Base-by-base conservation (phyloP, 2,888 invertebrate species). In the Euzophera pinguis region DNA sequence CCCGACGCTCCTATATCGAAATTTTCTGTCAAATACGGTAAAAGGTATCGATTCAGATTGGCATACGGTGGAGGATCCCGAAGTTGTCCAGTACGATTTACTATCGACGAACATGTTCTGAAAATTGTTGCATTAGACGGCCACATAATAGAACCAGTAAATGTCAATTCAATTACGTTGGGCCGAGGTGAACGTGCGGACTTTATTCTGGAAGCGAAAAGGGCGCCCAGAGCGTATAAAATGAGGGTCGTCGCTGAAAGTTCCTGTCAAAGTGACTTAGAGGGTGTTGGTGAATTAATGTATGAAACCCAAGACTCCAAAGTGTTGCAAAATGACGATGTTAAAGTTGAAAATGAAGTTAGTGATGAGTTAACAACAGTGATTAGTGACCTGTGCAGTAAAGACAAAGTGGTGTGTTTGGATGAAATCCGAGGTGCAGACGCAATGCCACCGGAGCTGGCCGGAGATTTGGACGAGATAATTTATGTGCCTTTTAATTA, bases 151-250 rank as follows among this genome's bases (percentile, higher is more conserved):
- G 81, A 90, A 48, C 91, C 94, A 0, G 86, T 92, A 60, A 80
- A 91, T 54, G 92, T 92, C 1, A 80, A 81, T 41, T 90, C 92
- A 4, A 84, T 95, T 38, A 90, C 88, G 50, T 66, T 95, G 32
- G 91, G 92, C 3, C 92, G 93, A 82, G 96, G 96, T 2, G 96
- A 96, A 76, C 90, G 96, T 50, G 92, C 93, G 8, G 96, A 96
- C 78, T 94, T 96, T 63, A 90, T 96, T 50, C 63, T 96, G 52
- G 91, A 92, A 52, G 92, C 95, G 9, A 91, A 91, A 64, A 91
- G 90, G 68, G 76, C 78, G 22, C 72, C 86, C 0, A 91, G 90
- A 12, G 85, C 88, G 2, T 95, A 95, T 69, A 92, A 92, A 84
- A 90, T 96, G 53, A 91, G 84, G 64, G 92, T 92, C 13, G 65